These are phyloP conservation scores for Pipistrellus nathusii DNA, from an alignment of 2,797 vertebrate species.

Conservation along the genomic window DNA sequence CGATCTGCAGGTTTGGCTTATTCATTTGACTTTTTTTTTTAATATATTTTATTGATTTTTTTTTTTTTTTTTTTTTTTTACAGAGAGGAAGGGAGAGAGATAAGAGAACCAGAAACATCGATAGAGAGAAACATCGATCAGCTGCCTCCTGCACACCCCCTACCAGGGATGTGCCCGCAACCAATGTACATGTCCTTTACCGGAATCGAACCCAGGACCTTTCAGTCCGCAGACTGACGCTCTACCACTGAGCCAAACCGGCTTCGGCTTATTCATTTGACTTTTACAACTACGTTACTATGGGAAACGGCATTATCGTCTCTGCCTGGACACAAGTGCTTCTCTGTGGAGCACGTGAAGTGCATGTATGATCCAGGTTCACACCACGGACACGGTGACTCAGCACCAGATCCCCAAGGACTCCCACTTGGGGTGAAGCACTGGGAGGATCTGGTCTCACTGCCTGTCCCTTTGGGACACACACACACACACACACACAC, in stretches of 20 bases:
- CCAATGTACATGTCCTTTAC: too few relatives aligned
- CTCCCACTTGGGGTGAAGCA: not conserved
- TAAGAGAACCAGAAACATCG: too few relatives aligned
- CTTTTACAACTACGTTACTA: not conserved
- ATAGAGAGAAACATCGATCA: too few relatives aligned
- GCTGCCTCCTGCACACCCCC: too few relatives aligned
- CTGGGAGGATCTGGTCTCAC: not conserved
- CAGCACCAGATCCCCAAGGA: not conserved
- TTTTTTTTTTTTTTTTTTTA: too few relatives aligned
- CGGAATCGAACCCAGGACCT: too few relatives aligned
- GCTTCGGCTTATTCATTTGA: conserved; percentile 13
- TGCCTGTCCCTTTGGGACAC: not conserved
- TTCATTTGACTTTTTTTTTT: not conserved
- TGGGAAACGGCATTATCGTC: not conserved
- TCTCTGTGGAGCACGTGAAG: not conserved
- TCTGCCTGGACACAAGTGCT: conserved; percentile 28
- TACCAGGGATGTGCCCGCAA: too few relatives aligned
- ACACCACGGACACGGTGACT: not conserved
- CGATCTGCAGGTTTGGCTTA: conserved; percentile 38
- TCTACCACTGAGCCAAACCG: too few relatives aligned
- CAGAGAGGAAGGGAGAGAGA: too few relatives aligned
- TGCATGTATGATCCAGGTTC: not conserved
- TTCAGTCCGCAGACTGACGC: too few relatives aligned
- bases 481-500: too few relatives aligned
- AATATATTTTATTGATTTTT: too few relatives aligned